Conservation (phyloP, 2,888 invertebrate species). For the Chrysodeixis includens region DNA sequence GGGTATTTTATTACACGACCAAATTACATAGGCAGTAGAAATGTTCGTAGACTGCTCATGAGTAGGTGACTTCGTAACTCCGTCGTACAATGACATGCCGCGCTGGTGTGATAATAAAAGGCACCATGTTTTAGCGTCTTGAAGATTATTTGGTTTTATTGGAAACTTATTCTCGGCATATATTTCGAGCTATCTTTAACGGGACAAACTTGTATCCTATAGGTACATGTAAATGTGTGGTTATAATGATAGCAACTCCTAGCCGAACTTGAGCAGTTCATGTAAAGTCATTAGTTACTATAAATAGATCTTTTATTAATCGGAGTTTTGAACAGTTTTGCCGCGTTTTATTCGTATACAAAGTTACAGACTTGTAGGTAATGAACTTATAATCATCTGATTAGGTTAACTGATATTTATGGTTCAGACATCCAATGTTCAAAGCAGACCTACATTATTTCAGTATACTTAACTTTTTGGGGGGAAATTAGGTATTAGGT, state of each 20-base stretch:
- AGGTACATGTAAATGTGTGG: background rate
- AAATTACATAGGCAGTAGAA: constrained; percentile 53
- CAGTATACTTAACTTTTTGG: background rate
- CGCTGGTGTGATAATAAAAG: constrained; percentile 63
- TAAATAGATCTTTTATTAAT: constrained; percentile 51
- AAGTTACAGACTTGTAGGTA: background rate
- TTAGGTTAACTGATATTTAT: constrained; percentile 6
- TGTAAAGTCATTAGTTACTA: constrained; percentile 48
- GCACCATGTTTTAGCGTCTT: constrained; percentile 65
- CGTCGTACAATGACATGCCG: constrained; percentile 71
- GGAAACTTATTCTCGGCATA: constrained; percentile 28
- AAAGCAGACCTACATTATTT: background rate
- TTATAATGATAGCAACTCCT: constrained; percentile 30
- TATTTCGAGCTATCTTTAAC: constrained; percentile 9
- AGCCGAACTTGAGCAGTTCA: constrained; percentile 58
- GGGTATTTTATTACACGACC: constrained; percentile 57
- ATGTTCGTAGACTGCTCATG: constrained; percentile 51
- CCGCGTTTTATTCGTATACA: constrained; percentile 16
- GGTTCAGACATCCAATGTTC: background rate
- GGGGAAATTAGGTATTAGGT: too few relatives aligned
- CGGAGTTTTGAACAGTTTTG: constrained; percentile 32
- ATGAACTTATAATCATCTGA: background rate
- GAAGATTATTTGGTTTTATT: constrained; percentile 57
- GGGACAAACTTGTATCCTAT: background rate
- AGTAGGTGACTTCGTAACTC: constrained; percentile 59